A percentile compares a stretch with the other conserved stretches of the same genome.
Evolutionary conservation across 2,113 vertebrate species (phyloP).

Genomic region (Toxotes chatareus): DNA sequence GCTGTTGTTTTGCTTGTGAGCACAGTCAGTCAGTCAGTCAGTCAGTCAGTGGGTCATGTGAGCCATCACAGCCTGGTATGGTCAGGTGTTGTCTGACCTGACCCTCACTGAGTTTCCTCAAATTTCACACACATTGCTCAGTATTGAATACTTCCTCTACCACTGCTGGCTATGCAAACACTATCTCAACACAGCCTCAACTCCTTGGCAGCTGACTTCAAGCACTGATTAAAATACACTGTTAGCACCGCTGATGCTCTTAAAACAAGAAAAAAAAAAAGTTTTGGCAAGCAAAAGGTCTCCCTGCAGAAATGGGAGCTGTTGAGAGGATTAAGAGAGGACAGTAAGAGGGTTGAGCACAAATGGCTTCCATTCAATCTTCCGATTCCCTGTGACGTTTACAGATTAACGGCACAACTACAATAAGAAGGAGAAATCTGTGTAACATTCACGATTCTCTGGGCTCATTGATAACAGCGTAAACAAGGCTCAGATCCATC

Average conservation of each 20-base stretch:
- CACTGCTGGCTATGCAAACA: not conserved
- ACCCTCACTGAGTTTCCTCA: no score
- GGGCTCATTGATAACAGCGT: not conserved
- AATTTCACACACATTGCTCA: no score
- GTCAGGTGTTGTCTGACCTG: no score
- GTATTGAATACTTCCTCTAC: not conserved
- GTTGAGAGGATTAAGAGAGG: not conserved
- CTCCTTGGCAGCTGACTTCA: not conserved
- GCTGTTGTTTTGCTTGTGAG: no score
- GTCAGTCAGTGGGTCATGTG: no score
- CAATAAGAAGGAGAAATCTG: not conserved
- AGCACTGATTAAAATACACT: not conserved
- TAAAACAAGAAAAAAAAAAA: not conserved
- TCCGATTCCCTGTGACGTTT: not conserved
- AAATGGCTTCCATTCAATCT: conserved; percentile 2
- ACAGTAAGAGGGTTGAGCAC: not conserved
- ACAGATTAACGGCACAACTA: not conserved
- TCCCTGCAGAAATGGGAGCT: not conserved
- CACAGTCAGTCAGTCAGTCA: no score
- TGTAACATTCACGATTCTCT: not conserved
- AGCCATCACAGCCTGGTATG: no score
- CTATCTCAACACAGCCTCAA: not conserved
- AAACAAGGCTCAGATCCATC: not conserved
- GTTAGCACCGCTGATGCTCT: not conserved
- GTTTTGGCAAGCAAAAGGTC: not conserved